Percentiles rank a stretch among this genome's conserved stretches.
Conservation (phyloP, 2,888 invertebrate genomes). For the Drosophila leonis region DNA sequence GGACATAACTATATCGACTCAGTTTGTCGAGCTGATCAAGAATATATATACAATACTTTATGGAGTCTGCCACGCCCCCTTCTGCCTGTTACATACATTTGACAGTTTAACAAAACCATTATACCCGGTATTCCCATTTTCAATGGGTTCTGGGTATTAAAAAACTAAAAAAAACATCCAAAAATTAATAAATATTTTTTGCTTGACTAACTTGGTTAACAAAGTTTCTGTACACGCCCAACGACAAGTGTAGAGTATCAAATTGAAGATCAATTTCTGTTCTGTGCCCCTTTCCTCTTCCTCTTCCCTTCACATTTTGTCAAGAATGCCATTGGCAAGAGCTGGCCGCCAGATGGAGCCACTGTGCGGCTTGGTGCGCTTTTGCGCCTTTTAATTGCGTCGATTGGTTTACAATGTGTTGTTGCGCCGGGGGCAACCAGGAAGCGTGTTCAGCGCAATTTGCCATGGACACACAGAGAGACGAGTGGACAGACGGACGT, state of each 20-base stretch:
- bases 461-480: constrained; percentile 45
- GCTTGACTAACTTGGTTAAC: background rate
- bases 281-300: too few relatives aligned
- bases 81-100: too few relatives aligned
- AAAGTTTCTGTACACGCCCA: background rate
- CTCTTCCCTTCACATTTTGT: constrained; percentile 15
- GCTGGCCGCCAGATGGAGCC: constrained; percentile 57
- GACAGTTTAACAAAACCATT: too few relatives aligned
- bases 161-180: too few relatives aligned
- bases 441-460: constrained; percentile 68
- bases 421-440: constrained; percentile 61
- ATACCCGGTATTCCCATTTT: too few relatives aligned
- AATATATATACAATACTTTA: too few relatives aligned
- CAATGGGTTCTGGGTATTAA: too few relatives aligned
- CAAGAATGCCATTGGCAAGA: constrained; percentile 59
- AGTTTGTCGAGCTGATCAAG: too few relatives aligned
- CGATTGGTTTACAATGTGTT: constrained; percentile 71
- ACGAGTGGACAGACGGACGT: constrained; percentile 20
- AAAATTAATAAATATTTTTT: background rate
- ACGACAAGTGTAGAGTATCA: constrained; percentile 28
- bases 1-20: too few relatives aligned
- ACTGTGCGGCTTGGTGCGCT: constrained; percentile 28
- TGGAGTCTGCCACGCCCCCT: too few relatives aligned
- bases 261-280: constrained; percentile 50
- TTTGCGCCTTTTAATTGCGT: constrained; percentile 71